These are phyloP conservation scores for Hozukius guyotensis DNA, from an alignment of 2,797 vertebrate genomes.

Conservation along the genomic window DNA sequence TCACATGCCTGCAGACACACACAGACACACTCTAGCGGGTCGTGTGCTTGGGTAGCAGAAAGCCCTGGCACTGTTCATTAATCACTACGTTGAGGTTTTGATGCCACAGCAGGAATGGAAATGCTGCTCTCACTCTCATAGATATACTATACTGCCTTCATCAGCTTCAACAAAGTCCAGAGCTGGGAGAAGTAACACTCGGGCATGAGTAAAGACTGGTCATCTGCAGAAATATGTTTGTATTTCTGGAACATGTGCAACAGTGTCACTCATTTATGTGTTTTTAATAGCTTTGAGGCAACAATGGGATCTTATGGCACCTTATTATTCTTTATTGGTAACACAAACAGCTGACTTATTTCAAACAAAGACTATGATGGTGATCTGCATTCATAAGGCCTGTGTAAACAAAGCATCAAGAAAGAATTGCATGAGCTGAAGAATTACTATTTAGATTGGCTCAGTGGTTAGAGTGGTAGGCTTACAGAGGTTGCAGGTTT, in stretches of 20 bases:
- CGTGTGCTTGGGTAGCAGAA: constrained; percentile 73
- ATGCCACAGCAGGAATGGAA: constrained; percentile 78
- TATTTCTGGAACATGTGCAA: neutral
- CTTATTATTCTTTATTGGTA: neutral
- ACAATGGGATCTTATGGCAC: neutral
- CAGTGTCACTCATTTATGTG: neutral
- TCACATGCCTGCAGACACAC: constrained; percentile 18
- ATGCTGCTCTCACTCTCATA: constrained; percentile 68
- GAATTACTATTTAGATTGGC: neutral
- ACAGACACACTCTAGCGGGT: constrained; percentile 45
- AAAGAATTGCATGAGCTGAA: neutral
- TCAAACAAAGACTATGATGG: neutral
- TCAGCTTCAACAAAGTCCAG: constrained; percentile 61
- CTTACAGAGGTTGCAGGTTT: neutral
- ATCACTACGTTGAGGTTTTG: constrained; percentile 76
- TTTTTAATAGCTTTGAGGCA: constrained; percentile 6
- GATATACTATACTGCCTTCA: constrained; percentile 74
- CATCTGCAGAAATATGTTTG: constrained; percentile 3
- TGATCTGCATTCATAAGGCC: neutral
- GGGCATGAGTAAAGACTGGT: neutral
- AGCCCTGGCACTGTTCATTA: constrained; percentile 70
- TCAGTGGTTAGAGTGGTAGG: neutral
- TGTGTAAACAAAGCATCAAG: neutral
- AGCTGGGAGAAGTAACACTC: constrained; percentile 40
- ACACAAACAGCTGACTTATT: neutral